Evolutionary conservation across 1,140 invertebrate genomes (phyloP).

Genomic region (Contarinia nasturtii): DNA sequence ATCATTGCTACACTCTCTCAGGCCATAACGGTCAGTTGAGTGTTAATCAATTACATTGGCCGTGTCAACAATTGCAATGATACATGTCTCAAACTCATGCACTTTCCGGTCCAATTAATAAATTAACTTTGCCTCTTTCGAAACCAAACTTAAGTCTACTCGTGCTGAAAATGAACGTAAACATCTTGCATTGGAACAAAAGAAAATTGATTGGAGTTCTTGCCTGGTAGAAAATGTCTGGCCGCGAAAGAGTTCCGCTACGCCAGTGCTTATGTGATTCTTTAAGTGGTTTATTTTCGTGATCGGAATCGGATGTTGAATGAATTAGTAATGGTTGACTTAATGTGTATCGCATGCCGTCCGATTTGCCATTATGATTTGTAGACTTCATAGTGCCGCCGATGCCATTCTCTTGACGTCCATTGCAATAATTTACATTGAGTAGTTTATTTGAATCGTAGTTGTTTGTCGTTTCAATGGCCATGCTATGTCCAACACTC

Average conservation of each 20-base stretch:
- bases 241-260: constrained; percentile 60
- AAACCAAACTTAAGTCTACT: too few relatives aligned
- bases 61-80: too few relatives aligned
- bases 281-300: background rate
- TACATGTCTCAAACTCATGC: constrained; percentile 25
- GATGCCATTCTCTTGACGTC: constrained; percentile 1
- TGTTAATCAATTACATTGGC: too few relatives aligned
- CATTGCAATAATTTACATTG: background rate
- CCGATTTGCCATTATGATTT: constrained; percentile 8
- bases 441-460: background rate
- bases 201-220: constrained; percentile 23
- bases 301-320: background rate
- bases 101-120: too few relatives aligned
- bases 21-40: constrained; percentile 7
- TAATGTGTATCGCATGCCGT: constrained; percentile 11
- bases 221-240: constrained; percentile 74
- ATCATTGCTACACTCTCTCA: constrained; percentile 13
- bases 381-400: constrained; percentile 3
- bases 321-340: constrained; percentile 16
- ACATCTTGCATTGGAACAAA: too few relatives aligned
- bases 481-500: constrained; percentile 16
- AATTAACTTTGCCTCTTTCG: too few relatives aligned
- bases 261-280: constrained; percentile 12
- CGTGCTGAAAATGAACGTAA: too few relatives aligned
- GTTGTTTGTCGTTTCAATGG: background rate